Percentiles rank a stretch among this genome's conserved stretches.
phyloP scores from a whole-genome alignment of 2,797 vertebrate species.

The Pseudochromis fuscus region DNA sequence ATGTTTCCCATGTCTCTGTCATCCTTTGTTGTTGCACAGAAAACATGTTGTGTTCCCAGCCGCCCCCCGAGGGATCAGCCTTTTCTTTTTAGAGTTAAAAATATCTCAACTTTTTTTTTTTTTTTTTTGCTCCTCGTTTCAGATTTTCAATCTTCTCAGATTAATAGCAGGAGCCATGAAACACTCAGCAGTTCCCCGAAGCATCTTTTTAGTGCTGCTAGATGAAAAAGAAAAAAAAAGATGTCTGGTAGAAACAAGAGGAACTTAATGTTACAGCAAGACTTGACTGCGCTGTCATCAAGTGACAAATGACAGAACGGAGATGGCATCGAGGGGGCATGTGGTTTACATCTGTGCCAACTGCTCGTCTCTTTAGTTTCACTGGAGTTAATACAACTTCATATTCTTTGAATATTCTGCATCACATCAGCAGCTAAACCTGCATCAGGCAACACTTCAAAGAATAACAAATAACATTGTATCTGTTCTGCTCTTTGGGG shows the following conservation, averaged over 20 bases:
- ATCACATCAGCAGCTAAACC: no score
- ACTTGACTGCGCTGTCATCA: no score
- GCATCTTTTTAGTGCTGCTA: not conserved
- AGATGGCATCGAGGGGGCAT: not conserved
- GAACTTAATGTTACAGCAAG: not conserved
- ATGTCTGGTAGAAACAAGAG: slow-evolving; percentile 1
- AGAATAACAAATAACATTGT: no score
- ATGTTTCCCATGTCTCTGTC: not conserved
- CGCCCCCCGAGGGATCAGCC: not conserved
- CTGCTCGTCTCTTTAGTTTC: no score
- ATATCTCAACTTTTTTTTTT: slow-evolving; percentile 29
- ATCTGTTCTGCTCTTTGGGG: no score
- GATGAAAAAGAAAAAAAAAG: not conserved
- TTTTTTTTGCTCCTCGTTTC: slow-evolving; percentile 3
- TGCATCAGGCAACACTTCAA: no score
- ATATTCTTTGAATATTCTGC: no score
- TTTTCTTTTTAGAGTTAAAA: slow-evolving; percentile 28
- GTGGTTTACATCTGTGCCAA: not conserved
- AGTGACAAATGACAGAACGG: not conserved
- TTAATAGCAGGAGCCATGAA: slow-evolving; percentile 26
- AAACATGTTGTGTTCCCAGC: not conserved
- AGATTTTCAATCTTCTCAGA: slow-evolving; percentile 23
- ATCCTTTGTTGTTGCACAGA: not conserved
- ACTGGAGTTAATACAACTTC: no score
- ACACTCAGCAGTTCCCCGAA: not conserved